A percentile compares a stretch with the other conserved stretches of the same genome.
phyloP scores from a whole-genome alignment of 1,140 invertebrate genomes.

The Panulirus ornatus region DNA sequence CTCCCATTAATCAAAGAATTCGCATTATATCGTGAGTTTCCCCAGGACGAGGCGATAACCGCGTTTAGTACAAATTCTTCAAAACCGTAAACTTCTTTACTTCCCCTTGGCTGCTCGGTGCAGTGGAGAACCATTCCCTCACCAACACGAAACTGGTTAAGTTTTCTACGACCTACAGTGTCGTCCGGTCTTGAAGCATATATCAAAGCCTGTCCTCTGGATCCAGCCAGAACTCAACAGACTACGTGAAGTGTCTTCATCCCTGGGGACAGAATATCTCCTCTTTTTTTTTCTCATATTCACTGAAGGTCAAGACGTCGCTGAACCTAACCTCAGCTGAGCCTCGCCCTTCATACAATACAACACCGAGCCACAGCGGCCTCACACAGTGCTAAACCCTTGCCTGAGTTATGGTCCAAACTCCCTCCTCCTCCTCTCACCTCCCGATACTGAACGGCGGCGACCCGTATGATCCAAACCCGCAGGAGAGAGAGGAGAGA shows the following conservation, averaged over 20 bases:
- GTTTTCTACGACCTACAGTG: too few relatives aligned
- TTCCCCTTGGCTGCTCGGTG: too few relatives aligned
- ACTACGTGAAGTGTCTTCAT: neutral
- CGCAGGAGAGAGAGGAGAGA: neutral
- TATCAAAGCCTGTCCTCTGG: too few relatives aligned
- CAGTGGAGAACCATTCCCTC: too few relatives aligned
- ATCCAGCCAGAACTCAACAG: neutral
- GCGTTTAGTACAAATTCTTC: too few relatives aligned
- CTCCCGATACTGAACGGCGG: too few relatives aligned
- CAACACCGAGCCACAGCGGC: too few relatives aligned
- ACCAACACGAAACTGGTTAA: too few relatives aligned
- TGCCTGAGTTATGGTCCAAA: neutral
- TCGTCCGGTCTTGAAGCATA: too few relatives aligned
- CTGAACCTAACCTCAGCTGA: neutral
- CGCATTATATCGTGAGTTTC: neutral
- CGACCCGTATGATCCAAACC: too few relatives aligned
- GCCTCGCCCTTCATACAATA: constrained; percentile 8
- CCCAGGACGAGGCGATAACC: neutral
- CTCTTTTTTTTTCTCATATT: neutral
- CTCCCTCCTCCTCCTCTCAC: too few relatives aligned
- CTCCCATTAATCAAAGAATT: constrained; percentile 10
- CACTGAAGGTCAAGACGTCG: constrained; percentile 15
- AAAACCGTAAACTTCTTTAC: too few relatives aligned
- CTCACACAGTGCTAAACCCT: neutral
- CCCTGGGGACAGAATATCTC: neutral